Base-by-base conservation (phyloP, 2,888 invertebrate species). In the Dasypogon diadema region DNA sequence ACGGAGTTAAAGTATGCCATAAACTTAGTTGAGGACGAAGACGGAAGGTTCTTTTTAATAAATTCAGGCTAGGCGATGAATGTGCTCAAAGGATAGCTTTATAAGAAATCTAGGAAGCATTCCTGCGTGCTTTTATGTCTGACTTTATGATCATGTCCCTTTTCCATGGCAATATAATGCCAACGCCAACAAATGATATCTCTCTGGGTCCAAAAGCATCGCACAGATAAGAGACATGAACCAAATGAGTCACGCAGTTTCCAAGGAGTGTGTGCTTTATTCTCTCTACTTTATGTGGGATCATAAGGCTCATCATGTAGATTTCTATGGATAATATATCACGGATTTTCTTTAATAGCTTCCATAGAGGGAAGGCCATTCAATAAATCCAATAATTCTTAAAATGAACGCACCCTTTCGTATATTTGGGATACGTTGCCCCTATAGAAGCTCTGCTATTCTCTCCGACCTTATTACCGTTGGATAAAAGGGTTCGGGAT, bases 171-270 rank as follows among this genome's bases (percentile, higher is more conserved):
- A 51, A 51, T 51, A 51, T 51, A 51, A 51, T 16, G 21, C 51
- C 14, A 21, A 51, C 12, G 51, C 5, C 16, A 51, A 48, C 16
- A 16, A 16, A 51, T 51, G 16, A 16, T 51, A 51, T 21, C 3
- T 12, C 12, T 2, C 42, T n/a, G 12, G n/a, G n/a, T n/a, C n/a
- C 42, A 30, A 10, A 0, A 42, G 8, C n/a, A 3, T 42, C n/a
- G 2, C n/a, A 8, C 3, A 51, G 51, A 51, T 51, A 51, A 51
- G 51, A 51, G 51, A 51, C 51, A 51, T 51, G 51, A 51, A 3
- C 51, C 51, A 51, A 51, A 51, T 51, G 21, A 51, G 51, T 51
- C 51, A 51, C 51, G 51, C 51, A 51, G 21, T 51, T 51, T 51
- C 18, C 51, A 51, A 18, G 18, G 51, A 51, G 51, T 51, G 51